Conservation (phyloP, 2,888 invertebrate species). For the Onthophagus sagittarius region DNA sequence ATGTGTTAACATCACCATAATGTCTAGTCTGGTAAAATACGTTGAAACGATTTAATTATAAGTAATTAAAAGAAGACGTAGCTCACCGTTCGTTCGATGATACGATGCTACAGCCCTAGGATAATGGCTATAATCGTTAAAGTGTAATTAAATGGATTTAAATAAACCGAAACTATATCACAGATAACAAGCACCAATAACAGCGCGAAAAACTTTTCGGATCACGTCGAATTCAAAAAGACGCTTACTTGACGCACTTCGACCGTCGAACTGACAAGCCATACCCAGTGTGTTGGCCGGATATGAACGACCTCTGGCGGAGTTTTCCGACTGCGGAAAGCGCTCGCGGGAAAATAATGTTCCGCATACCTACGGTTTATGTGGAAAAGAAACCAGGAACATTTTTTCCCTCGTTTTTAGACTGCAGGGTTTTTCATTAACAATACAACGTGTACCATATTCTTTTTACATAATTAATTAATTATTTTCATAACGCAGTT, state of each 20-base stretch:
- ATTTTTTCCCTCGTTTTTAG: background rate
- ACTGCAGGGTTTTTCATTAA: background rate
- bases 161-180: background rate
- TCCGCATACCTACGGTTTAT: background rate
- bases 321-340: background rate
- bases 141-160: too few species aligned
- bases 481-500: background rate
- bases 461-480: background rate
- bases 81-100: background rate
- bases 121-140: too few species aligned
- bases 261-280: slow-evolving; percentile 39
- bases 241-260: slow-evolving; percentile 38
- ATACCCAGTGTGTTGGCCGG: slow-evolving; percentile 38
- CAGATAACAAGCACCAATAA: slow-evolving; percentile 31
- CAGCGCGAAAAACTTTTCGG: slow-evolving; percentile 35
- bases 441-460: background rate
- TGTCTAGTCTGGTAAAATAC: too few species aligned
- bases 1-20: too few species aligned
- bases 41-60: too few species aligned
- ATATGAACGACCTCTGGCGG: slow-evolving; percentile 32
- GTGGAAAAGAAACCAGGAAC: background rate
- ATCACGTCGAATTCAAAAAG: slow-evolving; percentile 34
- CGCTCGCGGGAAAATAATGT: slow-evolving; percentile 3
- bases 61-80: too few species aligned
- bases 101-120: too few species aligned